phyloP scores from a whole-genome alignment of 2,797 vertebrate species.

The Natrix natrix region DNA sequence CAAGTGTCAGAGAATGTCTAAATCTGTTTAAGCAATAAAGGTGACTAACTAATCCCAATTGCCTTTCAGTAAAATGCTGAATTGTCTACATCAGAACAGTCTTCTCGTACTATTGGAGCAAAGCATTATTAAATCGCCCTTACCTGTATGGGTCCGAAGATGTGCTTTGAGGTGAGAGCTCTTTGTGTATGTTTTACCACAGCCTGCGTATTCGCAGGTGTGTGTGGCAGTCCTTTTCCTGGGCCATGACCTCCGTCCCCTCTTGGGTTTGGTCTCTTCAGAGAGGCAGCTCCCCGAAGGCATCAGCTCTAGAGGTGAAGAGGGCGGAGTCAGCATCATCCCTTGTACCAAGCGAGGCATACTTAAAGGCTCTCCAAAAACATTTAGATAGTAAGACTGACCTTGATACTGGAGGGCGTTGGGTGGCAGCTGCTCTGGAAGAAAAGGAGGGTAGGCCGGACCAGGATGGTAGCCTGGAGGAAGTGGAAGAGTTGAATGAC shows the following conservation, averaged over 20 bases:
- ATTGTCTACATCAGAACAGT: neutral
- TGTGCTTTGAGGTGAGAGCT: conserved; percentile 99
- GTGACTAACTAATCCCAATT: too few relatives aligned
- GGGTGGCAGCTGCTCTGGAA: conserved; percentile 79
- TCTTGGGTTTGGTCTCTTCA: conserved; percentile 92
- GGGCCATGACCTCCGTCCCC: conserved; percentile 93
- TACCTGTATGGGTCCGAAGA: conserved; percentile 98
- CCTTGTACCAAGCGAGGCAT: neutral
- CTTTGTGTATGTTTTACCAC: conserved; percentile 98
- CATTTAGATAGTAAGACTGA: conserved; percentile 70
- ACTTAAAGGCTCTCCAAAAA: conserved; percentile 39
- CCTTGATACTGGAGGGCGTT: conserved; percentile 89
- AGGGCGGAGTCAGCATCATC: conserved; percentile 65
- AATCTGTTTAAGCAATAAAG: neutral
- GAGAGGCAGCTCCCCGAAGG: conserved; percentile 80
- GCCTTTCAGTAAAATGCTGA: neutral
- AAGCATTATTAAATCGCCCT: neutral
- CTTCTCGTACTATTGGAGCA: neutral
- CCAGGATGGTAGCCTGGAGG: conserved; percentile 81
- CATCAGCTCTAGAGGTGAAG: conserved; percentile 82
- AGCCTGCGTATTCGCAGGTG: conserved; percentile 94
- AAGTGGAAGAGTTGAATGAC: conserved; percentile 77
- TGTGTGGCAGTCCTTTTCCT: conserved; percentile 94
- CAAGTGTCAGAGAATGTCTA: neutral
- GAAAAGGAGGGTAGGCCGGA: conserved; percentile 80